Evolutionary conservation across 2,888 invertebrate genomes (phyloP).

Genomic region (Hyppa rectilinea): DNA sequence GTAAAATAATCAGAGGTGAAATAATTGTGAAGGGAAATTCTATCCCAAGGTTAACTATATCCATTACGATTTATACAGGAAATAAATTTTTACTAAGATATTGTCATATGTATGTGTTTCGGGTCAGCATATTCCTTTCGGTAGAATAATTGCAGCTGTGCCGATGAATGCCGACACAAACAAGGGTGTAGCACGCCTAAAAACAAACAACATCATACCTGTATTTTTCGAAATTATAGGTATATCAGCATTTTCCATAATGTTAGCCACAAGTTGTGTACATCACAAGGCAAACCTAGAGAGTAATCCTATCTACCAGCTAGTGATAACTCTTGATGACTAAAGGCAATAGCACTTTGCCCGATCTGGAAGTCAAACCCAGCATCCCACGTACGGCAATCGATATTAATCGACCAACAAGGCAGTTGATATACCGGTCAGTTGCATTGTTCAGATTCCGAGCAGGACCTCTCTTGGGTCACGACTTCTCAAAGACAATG

Average conservation of each 20-base stretch:
- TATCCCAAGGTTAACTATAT: neutral
- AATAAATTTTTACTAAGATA: neutral
- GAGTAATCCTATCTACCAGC: neutral
- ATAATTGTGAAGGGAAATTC: neutral
- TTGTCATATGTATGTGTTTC: neutral
- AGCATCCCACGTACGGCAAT: neutral
- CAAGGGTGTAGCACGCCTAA: neutral
- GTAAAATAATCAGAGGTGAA: neutral
- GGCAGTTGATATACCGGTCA: neutral
- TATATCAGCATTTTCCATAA: neutral
- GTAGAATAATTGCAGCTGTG: neutral
- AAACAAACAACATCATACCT: neutral
- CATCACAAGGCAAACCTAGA: neutral
- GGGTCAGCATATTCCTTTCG: neutral
- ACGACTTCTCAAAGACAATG: slow-evolving; percentile 43
- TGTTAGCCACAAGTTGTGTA: neutral
- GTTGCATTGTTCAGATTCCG: slow-evolving; percentile 16
- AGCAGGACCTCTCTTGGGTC: slow-evolving; percentile 9
- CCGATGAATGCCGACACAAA: neutral
- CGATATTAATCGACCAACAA: neutral
- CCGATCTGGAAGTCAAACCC: neutral
- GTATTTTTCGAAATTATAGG: neutral
- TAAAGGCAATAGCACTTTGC: neutral
- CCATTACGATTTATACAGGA: neutral
- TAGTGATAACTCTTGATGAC: neutral